Evolutionary conservation across 1,140 invertebrate species (phyloP), one percentile per base, ranked within the genome.

Genomic region (Cydia pomonella): DNA sequence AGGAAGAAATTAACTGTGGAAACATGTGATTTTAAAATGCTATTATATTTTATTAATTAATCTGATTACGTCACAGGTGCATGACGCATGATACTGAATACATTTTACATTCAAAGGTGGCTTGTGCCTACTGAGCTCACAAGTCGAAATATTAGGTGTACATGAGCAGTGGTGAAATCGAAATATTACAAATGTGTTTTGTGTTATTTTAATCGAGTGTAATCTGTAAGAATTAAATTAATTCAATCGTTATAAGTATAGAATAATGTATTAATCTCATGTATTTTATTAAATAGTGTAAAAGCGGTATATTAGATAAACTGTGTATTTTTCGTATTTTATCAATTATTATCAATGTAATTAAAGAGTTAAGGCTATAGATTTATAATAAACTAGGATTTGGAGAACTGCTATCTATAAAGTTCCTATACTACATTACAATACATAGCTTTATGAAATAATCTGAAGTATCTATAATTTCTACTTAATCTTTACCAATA

Each of bases 211-310:
- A 53, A 18, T 53, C 0, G n/a, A 53, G 16, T 53, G n/a, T 53
- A 9, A 53, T n/a, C 3, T 18, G 4, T 53, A 53, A 53, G 1
- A 21, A n/a, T 7, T 4, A 47, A 16, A 47, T 47, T n/a, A n/a
- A n/a, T 18, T 53, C n/a, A 53, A 53, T 53, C 50, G 16, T 18
- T 53, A n/a, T n/a, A n/a, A n/a, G 50, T 53, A 53, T 53, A 53
- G n/a, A 53, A 53, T 59, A 3, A 23, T 59, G 50, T 12, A 23
- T 59, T 53, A 53, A 12, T 59, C 4, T 23, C 10, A 59, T 23
- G 21, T 23, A 21, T 25, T 47, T 53, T 16, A 3, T 73, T 73
- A n/a, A 72, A 53, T 73, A 73, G 72, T 50, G 41, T 73, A 73
- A 73, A 73, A 69, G 64, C 64, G 64, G 64, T 69, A 33, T 69